A percentile compares a stretch with the other conserved stretches of the same genome.
These are phyloP conservation scores for Porites lobata DNA, from an alignment of 92 coral and sea anemone genomes.

Conservation along the genomic window DNA sequence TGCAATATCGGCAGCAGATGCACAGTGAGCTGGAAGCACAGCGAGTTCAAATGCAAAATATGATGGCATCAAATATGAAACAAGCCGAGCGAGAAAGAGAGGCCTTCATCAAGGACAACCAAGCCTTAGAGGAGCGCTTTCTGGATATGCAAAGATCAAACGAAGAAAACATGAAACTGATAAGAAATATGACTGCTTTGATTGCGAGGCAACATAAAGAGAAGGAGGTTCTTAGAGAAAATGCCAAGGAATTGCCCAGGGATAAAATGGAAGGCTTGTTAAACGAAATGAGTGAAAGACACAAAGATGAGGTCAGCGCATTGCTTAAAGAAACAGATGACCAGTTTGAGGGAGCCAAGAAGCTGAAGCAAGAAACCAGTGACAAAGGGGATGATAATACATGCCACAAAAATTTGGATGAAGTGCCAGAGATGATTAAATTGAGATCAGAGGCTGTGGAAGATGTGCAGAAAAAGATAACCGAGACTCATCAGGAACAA, in stretches of 20 bases:
- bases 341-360: not conserved
- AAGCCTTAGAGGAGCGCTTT: not conserved
- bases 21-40: slow-evolving; percentile 24
- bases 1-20: slow-evolving; percentile 32
- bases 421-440: slow-evolving; percentile 14
- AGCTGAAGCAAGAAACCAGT: not conserved
- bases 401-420: not conserved
- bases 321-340: not conserved
- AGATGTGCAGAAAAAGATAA: not conserved
- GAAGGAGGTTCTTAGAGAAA: not conserved
- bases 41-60: slow-evolving; percentile 56
- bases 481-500: slow-evolving; percentile 1
- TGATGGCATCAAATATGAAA: slow-evolving; percentile 53
- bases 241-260: not conserved
- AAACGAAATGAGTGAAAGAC: not conserved
- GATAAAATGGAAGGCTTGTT: slow-evolving; percentile 1
- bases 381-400: not conserved
- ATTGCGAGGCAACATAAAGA: not conserved
- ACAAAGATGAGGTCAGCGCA: not conserved
- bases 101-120: not conserved
- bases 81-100: slow-evolving; percentile 46
- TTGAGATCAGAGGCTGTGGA: not conserved
- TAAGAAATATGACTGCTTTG: not conserved
- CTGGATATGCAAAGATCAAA: slow-evolving; percentile 9
- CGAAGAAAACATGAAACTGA: slow-evolving; percentile 25